These are phyloP conservation scores for Panulirus ornatus DNA, from an alignment of 1,140 invertebrate genomes.

Conservation along the genomic window DNA sequence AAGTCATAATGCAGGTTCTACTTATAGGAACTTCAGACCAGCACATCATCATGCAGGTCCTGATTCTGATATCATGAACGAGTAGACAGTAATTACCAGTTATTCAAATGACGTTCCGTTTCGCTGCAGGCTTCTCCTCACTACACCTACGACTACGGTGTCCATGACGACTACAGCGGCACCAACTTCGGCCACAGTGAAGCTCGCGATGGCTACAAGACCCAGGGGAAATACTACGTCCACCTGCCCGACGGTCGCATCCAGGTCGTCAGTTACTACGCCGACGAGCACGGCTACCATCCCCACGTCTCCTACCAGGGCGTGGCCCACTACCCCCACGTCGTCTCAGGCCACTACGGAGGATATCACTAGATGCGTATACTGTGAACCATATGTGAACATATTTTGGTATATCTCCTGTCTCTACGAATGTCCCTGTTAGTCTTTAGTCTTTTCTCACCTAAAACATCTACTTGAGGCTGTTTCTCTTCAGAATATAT, in stretches of 20 bases:
- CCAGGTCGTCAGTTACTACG: constrained; percentile 32
- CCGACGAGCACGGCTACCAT: constrained; percentile 21
- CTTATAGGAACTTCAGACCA: background rate
- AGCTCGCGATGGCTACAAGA: constrained; percentile 24
- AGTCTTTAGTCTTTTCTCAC: too few relatives aligned
- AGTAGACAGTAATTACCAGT: too few relatives aligned
- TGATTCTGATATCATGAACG: too few relatives aligned
- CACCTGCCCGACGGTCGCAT: constrained; percentile 35
- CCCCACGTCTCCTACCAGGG: constrained; percentile 21
- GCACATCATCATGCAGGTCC: too few relatives aligned
- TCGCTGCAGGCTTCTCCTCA: background rate
- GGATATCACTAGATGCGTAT: background rate
- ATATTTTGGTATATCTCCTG: too few relatives aligned
- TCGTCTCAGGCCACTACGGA: background rate
- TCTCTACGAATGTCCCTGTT: too few relatives aligned
- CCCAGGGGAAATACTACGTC: constrained; percentile 25
- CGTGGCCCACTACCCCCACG: background rate
- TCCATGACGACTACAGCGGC: constrained; percentile 15
- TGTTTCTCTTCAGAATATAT: too few relatives aligned
- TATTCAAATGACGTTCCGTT: background rate
- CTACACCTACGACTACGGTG: constrained; percentile 1
- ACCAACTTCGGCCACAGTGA: constrained; percentile 35
- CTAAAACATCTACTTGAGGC: too few relatives aligned
- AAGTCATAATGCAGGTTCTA: background rate
- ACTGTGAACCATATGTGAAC: too few relatives aligned